Percentiles rank a stretch among this genome's conserved stretches.
Evolutionary conservation across 1,140 invertebrate genomes (phyloP).

Genomic region (Nasonia longicornis): DNA sequence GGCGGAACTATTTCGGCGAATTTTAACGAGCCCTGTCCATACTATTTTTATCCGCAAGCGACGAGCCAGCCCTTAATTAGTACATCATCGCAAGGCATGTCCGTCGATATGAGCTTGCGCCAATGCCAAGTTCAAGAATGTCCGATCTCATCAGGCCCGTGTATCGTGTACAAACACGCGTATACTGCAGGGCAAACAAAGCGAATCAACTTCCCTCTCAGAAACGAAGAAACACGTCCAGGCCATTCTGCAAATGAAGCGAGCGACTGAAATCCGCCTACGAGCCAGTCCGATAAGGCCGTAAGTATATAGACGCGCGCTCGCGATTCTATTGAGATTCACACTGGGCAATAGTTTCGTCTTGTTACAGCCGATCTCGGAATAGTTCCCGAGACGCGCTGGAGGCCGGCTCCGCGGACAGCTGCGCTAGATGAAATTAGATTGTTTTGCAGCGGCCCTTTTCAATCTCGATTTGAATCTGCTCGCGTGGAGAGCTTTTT

Average conservation of each 20-base stretch:
- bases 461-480: background rate
- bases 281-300: background rate
- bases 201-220: background rate
- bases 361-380: constrained; percentile 1
- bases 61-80: no score
- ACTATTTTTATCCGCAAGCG: no score
- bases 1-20: no score
- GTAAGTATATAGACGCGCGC: background rate
- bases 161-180: background rate
- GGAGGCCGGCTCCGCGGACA: background rate
- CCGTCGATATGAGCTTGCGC: no score
- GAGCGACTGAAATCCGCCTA: background rate
- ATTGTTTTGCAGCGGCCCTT: background rate
- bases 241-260: background rate
- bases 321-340: background rate
- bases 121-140: background rate
- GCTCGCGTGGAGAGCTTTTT: no score
- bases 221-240: background rate
- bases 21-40: no score
- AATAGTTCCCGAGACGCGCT: background rate
- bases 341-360: constrained; percentile 1
- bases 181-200: background rate
- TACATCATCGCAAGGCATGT: background rate
- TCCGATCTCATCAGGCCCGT: background rate
- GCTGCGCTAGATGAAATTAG: background rate